Percentiles rank a stretch among this genome's conserved stretches.
These are phyloP conservation scores for Catostomus latipinnis DNA, from an alignment of 2,797 vertebrate genomes.

Conservation along the genomic window DNA sequence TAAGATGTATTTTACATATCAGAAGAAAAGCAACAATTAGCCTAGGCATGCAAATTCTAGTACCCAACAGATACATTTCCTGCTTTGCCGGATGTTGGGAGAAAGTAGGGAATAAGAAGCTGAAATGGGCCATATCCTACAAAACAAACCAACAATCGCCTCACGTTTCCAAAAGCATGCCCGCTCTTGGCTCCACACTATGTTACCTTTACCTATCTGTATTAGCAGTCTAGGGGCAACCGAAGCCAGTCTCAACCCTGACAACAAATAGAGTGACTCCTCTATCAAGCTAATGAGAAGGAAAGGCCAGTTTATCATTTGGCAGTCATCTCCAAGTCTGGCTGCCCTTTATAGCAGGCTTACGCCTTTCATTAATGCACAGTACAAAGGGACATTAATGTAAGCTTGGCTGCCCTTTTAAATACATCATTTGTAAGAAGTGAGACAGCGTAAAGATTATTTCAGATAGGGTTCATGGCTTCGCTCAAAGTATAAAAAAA, in stretches of 20 bases:
- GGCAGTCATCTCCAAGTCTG: constrained; percentile 46
- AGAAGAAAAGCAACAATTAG: not conserved
- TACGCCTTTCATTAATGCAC: constrained; percentile 17
- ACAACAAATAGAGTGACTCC: constrained; percentile 39
- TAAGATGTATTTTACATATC: constrained; percentile 26
- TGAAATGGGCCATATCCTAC: not conserved
- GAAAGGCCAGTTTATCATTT: constrained; percentile 59
- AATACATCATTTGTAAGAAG: constrained; percentile 35
- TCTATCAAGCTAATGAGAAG: constrained; percentile 58
- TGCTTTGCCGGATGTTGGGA: not conserved
- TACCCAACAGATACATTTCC: not conserved
- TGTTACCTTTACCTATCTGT: not conserved
- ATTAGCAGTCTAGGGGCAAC: constrained; percentile 7
- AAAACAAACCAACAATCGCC: constrained; percentile 6
- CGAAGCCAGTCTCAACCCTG: constrained; percentile 41
- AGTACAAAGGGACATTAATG: constrained; percentile 32
- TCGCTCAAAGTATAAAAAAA: constrained; percentile 11
- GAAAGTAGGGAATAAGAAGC: not conserved
- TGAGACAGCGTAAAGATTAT: constrained; percentile 19
- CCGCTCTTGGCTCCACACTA: not conserved
- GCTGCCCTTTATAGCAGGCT: constrained; percentile 42
- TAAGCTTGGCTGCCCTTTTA: constrained; percentile 34
- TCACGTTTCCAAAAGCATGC: constrained; percentile 1
- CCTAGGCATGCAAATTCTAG: not conserved
- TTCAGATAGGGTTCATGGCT: not conserved